Percentiles rank a stretch among this genome's conserved stretches.
These are phyloP conservation scores for Prunella himalayana DNA, from an alignment of 2,113 vertebrate species.

Conservation along the genomic window DNA sequence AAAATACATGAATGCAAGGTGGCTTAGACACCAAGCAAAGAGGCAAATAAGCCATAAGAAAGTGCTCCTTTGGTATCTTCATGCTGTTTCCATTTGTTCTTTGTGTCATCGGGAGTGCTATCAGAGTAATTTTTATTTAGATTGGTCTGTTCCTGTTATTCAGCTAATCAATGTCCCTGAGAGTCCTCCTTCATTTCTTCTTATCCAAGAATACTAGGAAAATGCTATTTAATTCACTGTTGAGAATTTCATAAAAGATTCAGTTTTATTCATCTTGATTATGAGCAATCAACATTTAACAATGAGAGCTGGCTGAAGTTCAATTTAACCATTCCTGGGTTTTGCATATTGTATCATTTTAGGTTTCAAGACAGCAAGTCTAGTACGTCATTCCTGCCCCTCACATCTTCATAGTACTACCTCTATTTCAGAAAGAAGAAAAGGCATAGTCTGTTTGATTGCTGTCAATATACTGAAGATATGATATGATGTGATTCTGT, in stretches of 20 bases:
- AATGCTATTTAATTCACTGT: not conserved
- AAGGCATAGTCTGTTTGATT: not conserved
- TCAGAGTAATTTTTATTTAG: not conserved
- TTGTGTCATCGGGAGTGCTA: not conserved
- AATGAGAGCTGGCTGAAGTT: not conserved
- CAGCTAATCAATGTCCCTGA: not conserved
- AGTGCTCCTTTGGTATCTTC: not conserved
- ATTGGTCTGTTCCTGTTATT: not conserved
- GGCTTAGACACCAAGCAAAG: not conserved
- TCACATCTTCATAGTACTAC: not conserved
- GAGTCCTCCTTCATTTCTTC: not conserved
- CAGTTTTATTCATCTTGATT: not conserved
- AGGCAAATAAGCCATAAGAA: not conserved
- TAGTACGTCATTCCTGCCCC: not conserved
- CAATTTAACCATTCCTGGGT: not conserved
- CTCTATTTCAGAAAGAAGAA: not conserved
- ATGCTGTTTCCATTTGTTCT: not conserved
- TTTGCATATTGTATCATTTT: not conserved
- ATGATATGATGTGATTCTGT: rapidly evolving
- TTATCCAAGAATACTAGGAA: not conserved
- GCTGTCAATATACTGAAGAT: not conserved
- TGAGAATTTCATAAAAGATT: not conserved
- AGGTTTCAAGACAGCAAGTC: not conserved
- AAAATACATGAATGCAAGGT: not conserved
- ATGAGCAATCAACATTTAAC: not conserved